A percentile compares a stretch with the other conserved stretches of the same genome.
These are phyloP conservation scores for Phorcus lineatus DNA, from an alignment of 2,888 invertebrate species.

Conservation along the genomic window DNA sequence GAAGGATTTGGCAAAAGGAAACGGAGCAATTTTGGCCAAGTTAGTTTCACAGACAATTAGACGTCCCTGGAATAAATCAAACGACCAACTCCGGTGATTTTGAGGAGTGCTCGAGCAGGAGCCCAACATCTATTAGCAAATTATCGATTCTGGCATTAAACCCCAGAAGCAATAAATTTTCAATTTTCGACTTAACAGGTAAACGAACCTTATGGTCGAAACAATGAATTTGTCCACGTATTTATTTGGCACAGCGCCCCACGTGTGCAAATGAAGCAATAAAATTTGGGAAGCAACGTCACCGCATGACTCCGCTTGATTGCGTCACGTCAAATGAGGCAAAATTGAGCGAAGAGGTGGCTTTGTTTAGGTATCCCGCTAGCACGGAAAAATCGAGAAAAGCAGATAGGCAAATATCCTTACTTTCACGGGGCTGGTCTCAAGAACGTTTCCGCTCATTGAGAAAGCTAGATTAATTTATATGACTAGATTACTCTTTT, in stretches of 20 bases:
- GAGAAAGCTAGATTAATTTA: conserved; percentile 16
- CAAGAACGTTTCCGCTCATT: conserved; percentile 9
- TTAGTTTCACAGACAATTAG: conserved; percentile 27
- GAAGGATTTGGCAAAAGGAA: neutral
- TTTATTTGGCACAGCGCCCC: conserved; percentile 32
- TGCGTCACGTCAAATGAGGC: conserved; percentile 17
- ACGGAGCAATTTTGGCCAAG: conserved; percentile 7
- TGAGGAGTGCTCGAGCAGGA: neutral
- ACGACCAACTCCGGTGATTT: neutral
- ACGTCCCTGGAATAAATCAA: conserved; percentile 18
- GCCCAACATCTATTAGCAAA: conserved; percentile 17
- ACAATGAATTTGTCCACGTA: conserved; percentile 33
- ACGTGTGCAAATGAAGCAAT: conserved; percentile 19
- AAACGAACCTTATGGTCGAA: conserved; percentile 9
- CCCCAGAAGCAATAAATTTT: conserved; percentile 35
- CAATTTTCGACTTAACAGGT: conserved; percentile 31
- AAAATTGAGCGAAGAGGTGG: conserved; percentile 20
- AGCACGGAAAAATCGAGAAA: conserved; percentile 5
- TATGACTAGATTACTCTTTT: conserved; percentile 15
- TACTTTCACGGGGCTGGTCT: neutral
- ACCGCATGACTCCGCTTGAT: conserved; percentile 17
- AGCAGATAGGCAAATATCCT: conserved; percentile 24
- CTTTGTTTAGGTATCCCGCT: neutral
- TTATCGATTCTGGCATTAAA: conserved; percentile 33
- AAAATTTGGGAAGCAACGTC: conserved; percentile 18